Base-by-base conservation (phyloP, 2,113 vertebrate genomes). In the Willisornis vidua region DNA sequence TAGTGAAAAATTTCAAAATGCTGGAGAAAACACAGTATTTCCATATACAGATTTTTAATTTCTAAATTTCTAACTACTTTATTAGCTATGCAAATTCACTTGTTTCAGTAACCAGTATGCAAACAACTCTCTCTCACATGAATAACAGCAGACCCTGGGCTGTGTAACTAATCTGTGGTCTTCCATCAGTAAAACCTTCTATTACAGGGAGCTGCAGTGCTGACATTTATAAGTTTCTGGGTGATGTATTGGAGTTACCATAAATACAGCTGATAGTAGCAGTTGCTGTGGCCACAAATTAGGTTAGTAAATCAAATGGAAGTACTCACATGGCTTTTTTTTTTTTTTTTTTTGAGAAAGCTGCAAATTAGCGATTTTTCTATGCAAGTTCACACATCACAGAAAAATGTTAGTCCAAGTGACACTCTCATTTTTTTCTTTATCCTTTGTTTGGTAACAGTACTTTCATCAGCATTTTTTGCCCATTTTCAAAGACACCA, bases 271-370 rank as follows among this genome's bases (percentile, higher is more conserved):
- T 87, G 78, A 93, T 91, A 88, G 85, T 59, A 87, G 89, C 90
- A 94, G 83, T 94, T 94, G 54, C 51, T 29, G 37, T 37, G 77
- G 58, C 45, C 93, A 83, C 94, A 95, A 98, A 98, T 98, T 96
- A 96, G 54, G 75, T 89, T 89, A 95, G 70, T 96, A 97, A 97
- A 97, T 97, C 96, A 97, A 94, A 92, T 39, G 10, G 49, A 93
- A 87, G 54, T 72, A 78, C 51, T 77, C 16, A 54, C 24, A 25
- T 54, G 48, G 46, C 33, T 94, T 11, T 71, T 43, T 43, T 43
- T 43, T 43, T 43, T 43, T 43, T 75, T 92, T 93, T 89, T 93
- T 24, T 63, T 63, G 75, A 58, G 57, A 96, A 93, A 66, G 39
- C 23, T 39, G 10, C 75, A 91, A 94, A 95, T 97, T 96, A 97